Conservation (phyloP, 1,140 invertebrate genomes). For the Tyrophagus putrescentiae region DNA sequence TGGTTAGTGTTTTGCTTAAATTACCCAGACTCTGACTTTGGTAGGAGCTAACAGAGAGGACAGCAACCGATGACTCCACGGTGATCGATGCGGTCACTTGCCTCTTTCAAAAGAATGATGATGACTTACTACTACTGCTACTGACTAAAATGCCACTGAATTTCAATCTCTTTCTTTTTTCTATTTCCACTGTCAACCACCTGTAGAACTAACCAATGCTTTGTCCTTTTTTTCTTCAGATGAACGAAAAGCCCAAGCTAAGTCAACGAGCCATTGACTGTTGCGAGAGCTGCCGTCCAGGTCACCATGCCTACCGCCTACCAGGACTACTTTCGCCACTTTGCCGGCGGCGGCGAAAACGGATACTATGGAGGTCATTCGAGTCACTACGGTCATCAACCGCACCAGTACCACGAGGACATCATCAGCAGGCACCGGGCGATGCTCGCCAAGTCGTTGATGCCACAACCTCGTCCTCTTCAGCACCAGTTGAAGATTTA, state of each 20-base stretch:
- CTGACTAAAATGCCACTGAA: too few species aligned
- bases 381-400: conserved; percentile 2
- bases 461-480: neutral
- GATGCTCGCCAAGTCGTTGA: neutral
- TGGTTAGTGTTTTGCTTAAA: too few species aligned
- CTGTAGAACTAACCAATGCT: neutral
- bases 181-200: neutral
- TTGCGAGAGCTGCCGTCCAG: neutral
- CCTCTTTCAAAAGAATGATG: too few species aligned
- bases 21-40: too few species aligned
- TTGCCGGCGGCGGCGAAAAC: too few species aligned
- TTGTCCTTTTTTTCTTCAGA: neutral
- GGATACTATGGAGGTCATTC: too few species aligned
- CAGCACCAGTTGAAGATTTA: neutral
- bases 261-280: neutral
- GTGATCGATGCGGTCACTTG: too few species aligned
- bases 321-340: conserved; percentile 1
- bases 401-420: conserved; percentile 13
- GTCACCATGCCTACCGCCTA: neutral
- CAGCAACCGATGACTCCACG: too few species aligned
- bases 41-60: too few species aligned
- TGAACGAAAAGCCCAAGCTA: conserved; percentile 1
- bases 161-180: neutral
- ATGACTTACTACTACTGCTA: too few species aligned
- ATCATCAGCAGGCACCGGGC: conserved; percentile 3